Conservation (phyloP, 2,113 vertebrate species). For the Catagonus wagneri region DNA sequence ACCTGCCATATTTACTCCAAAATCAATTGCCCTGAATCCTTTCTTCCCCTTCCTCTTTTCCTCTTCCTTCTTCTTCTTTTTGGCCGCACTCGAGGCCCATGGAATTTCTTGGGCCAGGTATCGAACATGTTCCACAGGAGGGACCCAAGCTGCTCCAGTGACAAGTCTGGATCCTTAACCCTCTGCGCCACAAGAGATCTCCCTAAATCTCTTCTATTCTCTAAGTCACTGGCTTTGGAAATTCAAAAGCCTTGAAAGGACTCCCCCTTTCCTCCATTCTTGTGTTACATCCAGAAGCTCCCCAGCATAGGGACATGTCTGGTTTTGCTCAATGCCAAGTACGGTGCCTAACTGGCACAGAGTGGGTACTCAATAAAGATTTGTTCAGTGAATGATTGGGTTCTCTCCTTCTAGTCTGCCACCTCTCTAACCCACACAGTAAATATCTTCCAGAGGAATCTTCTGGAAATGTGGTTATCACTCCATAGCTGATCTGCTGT, state of each 20-base stretch:
- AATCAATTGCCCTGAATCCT: not conserved
- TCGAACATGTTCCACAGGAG: no score
- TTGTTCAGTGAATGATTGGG: not conserved
- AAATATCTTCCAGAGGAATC: conserved; percentile 27
- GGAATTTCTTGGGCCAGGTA: no score
- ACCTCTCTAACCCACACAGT: not conserved
- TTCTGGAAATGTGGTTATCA: conserved; percentile 3
- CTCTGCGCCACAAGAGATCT: no score
- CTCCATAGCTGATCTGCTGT: not conserved
- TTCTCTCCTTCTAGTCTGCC: not conserved
- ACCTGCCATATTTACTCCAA: not conserved
- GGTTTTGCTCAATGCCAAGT: not conserved
- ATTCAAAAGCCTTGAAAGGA: not conserved
- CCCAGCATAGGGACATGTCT: not conserved
- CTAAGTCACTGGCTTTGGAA: not conserved
- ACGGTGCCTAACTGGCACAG: not conserved
- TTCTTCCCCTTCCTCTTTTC: not conserved
- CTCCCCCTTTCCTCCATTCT: not conserved
- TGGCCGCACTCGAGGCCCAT: no score
- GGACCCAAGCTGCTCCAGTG: no score
- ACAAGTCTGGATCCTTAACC: no score
- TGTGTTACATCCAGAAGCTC: not conserved
- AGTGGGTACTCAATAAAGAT: not conserved
- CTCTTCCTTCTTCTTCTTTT: no score
- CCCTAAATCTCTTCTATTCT: not conserved